Percentiles rank a stretch among this genome's conserved stretches.
phyloP scores from a whole-genome alignment of 2,113 vertebrate species.

The Cryptotis parvus region DNA sequence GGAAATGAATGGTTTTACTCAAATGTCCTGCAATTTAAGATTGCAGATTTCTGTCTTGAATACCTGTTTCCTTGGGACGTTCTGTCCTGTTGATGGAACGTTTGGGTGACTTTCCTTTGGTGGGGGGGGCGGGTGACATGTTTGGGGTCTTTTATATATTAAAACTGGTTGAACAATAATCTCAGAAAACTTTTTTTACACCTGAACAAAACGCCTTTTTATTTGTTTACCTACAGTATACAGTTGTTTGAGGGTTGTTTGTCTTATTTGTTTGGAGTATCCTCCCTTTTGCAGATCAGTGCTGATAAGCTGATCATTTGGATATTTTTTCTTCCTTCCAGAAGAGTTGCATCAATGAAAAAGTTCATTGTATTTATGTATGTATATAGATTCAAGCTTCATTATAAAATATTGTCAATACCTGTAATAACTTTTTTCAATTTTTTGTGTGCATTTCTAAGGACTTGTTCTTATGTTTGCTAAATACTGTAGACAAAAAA shows the following conservation, averaged over 20 bases:
- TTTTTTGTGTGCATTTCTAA: constrained; percentile 85
- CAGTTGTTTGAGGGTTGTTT: constrained; percentile 2
- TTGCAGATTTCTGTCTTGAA: constrained; percentile 61
- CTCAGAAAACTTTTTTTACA: constrained; percentile 61
- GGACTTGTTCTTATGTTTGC: constrained; percentile 85
- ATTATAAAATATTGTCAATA: constrained; percentile 88
- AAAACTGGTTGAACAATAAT: constrained; percentile 58
- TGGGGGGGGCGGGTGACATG: background rate
- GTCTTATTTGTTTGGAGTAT: constrained; percentile 50
- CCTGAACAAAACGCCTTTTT: constrained; percentile 77
- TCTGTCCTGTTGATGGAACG: constrained; percentile 70
- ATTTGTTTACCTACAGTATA: constrained; percentile 74
- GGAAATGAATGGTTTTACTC: constrained; percentile 72
- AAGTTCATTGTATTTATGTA: constrained; percentile 91
- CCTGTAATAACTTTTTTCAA: constrained; percentile 87
- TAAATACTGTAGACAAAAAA: constrained; percentile 87
- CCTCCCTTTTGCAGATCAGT: constrained; percentile 75
- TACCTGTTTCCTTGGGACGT: constrained; percentile 80
- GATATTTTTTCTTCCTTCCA: constrained; percentile 75
- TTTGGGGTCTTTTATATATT: constrained; percentile 57
- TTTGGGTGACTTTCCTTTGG: constrained; percentile 42
- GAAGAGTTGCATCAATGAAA: constrained; percentile 85
- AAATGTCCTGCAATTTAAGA: constrained; percentile 60
- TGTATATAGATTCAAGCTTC: constrained; percentile 91
- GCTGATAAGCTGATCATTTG: constrained; percentile 65